Base-by-base conservation (phyloP, 2,113 vertebrate species). In the Anseranas semipalmata region DNA sequence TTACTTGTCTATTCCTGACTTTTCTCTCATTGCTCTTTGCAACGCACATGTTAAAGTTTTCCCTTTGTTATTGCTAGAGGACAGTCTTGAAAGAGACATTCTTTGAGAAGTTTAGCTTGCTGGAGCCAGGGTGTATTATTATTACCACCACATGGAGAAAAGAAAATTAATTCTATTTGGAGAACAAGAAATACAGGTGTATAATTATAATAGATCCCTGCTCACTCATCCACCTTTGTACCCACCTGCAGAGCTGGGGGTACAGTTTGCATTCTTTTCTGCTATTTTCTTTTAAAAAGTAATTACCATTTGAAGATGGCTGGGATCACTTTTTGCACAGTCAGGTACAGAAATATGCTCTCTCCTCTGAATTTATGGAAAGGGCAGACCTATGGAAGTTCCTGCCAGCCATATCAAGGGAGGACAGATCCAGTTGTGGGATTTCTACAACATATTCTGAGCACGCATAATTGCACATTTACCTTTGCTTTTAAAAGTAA, bases 131-230 rank as follows among this genome's bases (percentile, higher is more conserved):
- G 24, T 66, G 12, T 92, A 74, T 94, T 96, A 85, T 95, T 97
- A 89, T 92, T 94, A 86, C 60, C 27, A 86, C 79, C 90, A 68
- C 52, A 72, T 41, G 68, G 88, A 81, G 76, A 81, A 96, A 84
- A 88, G 87, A 96, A 96, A 96, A 96, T 92, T 67, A 76, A 12
- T 95, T 96, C 35, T 81, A 48, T 96, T 72, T 86, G 82, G 73
- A 90, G 86, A 95, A 89, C 79, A 89, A 95, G 92, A 93, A 95
- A 90, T 93, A 75, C 72, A 96, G 83, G 88, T 97, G 92, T 92
- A 60, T 93, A 87, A 92, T 95, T 96, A 81, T 18, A 79, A 50
- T 37, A 90, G 80, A 79, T 84, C 58, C 56, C 70, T 93, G 60
- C 70, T 96, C 58, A 37, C 43, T 93, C 86, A 50, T 78, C 76